phyloP scores from a whole-genome alignment of 2,888 invertebrate genomes.

The Hirtodrosophila alboralis region DNA sequence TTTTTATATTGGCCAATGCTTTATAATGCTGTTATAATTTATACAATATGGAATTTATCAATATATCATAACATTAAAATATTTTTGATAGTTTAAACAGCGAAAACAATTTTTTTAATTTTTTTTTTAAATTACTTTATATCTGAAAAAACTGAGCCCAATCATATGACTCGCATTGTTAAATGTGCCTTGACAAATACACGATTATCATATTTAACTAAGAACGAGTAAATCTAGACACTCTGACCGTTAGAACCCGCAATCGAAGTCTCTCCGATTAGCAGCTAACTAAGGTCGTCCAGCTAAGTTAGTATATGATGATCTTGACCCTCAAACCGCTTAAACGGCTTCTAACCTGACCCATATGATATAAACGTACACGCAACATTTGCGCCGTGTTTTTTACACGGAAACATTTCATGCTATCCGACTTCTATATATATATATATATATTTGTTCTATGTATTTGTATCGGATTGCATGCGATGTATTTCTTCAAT shows the following conservation, averaged over 20 bases:
- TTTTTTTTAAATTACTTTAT: no score
- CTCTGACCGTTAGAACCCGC: slow-evolving; percentile 35
- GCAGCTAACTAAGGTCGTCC: slow-evolving; percentile 16
- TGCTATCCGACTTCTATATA: neutral
- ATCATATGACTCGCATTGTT: neutral
- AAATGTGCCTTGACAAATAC: neutral
- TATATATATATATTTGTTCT: neutral
- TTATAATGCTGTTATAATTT: no score
- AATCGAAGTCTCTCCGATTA: slow-evolving; percentile 18
- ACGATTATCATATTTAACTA: neutral
- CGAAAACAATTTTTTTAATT: no score
- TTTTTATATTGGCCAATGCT: no score
- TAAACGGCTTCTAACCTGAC: neutral
- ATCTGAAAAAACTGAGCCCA: no score
- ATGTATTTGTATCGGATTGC: no score
- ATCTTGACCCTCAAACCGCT: slow-evolving; percentile 20
- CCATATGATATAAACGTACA: neutral
- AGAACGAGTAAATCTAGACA: neutral
- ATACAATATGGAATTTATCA: no score
- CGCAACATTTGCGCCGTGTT: neutral
- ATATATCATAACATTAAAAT: no score
- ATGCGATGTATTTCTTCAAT: slow-evolving; percentile 12
- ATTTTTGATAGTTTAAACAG: no score
- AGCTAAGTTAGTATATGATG: slow-evolving; percentile 2
- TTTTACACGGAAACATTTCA: slow-evolving; percentile 5